Conservation (phyloP, 2,888 invertebrate genomes). For the Drosophila neoperkinsi region DNA sequence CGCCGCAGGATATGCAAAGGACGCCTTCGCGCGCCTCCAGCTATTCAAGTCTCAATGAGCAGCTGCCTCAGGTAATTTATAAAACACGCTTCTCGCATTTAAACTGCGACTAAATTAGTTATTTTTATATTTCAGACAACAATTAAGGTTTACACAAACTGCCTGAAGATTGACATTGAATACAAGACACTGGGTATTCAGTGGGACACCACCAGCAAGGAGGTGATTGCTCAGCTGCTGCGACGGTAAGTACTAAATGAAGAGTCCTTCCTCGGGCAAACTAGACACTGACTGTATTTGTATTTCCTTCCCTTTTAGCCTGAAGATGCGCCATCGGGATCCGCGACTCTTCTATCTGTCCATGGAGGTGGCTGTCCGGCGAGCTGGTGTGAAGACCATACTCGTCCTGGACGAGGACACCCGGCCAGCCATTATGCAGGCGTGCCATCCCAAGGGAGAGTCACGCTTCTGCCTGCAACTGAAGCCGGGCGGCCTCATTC, state of each 20-base stretch:
- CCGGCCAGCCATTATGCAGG: conserved; percentile 95
- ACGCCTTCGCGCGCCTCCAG: conserved; percentile 90
- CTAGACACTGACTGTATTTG: not conserved
- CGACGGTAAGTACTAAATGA: conserved; percentile 88
- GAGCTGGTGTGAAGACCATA: conserved; percentile 92
- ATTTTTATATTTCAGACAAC: conserved; percentile 88
- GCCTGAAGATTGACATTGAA: conserved; percentile 96
- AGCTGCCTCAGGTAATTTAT: conserved; percentile 85
- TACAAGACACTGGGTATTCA: conserved; percentile 97
- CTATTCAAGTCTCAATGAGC: conserved; percentile 88
- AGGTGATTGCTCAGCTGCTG: conserved; percentile 93
- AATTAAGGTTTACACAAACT: conserved; percentile 95
- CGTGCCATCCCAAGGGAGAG: conserved; percentile 97
- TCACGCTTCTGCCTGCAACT: conserved; percentile 96
- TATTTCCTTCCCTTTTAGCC: conserved; percentile 65
- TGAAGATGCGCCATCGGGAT: conserved; percentile 95
- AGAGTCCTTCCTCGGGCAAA: not conserved
- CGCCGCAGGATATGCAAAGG: conserved; percentile 85
- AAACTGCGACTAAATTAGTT: not conserved
- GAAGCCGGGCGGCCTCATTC: conserved; percentile 95
- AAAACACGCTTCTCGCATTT: rapidly evolving
- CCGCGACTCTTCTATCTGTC: conserved; percentile 96
- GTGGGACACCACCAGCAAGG: conserved; percentile 94
- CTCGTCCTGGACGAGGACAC: conserved; percentile 95
- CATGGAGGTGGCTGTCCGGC: conserved; percentile 96